Conservation (phyloP, 2,113 vertebrate species). For the Saccopteryx leptura region DNA sequence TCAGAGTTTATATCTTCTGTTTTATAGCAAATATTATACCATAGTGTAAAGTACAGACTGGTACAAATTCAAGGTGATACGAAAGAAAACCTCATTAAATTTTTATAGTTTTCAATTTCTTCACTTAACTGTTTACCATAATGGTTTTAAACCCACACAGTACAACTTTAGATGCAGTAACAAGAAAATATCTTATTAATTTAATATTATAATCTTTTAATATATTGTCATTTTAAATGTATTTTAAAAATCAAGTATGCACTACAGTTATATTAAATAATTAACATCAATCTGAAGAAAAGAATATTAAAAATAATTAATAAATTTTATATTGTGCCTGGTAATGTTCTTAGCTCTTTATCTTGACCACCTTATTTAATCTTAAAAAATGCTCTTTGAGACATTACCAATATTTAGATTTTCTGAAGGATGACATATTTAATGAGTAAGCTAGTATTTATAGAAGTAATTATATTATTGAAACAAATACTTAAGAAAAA, state of each 20-base stretch:
- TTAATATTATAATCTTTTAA: neutral
- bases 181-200: neutral
- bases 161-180: neutral
- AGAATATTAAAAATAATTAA: neutral
- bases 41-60: neutral
- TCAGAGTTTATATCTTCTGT: neutral
- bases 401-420: neutral
- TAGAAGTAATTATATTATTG: neutral
- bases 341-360: neutral
- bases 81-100: neutral
- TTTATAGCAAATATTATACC: neutral
- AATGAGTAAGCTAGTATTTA: neutral
- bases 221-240: neutral
- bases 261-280: neutral
- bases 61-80: neutral
- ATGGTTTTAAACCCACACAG: neutral
- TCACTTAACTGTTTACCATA: neutral
- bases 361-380: neutral
- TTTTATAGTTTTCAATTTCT: neutral
- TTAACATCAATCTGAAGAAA: neutral
- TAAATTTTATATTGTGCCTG: neutral
- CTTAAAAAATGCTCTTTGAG: neutral
- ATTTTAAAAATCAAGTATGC: neutral
- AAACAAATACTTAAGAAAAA: neutral
- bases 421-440: neutral